These are phyloP conservation scores for Heterodera schachtii DNA, from an alignment of 1,140 invertebrate species.

Conservation along the genomic window DNA sequence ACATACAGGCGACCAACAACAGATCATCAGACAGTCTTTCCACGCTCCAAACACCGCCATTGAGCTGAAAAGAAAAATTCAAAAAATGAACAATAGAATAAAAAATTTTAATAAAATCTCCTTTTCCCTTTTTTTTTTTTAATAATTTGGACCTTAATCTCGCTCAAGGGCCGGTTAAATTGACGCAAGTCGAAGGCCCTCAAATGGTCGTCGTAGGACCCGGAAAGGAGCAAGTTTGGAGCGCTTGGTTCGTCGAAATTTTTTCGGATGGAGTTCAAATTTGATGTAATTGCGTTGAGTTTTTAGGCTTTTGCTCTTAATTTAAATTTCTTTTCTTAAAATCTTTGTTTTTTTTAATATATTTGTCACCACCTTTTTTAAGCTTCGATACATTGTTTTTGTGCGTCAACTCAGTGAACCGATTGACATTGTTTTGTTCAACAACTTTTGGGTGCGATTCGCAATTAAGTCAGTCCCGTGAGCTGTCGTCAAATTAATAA, in stretches of 20 bases:
- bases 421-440: conserved; percentile 77
- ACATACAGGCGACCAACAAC: conserved; percentile 7
- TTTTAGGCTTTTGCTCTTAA: too few species aligned
- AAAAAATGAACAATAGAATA: not conserved
- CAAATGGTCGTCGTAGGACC: not conserved
- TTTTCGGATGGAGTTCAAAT: conserved; percentile 72
- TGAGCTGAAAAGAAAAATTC: not conserved
- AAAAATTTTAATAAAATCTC: not conserved
- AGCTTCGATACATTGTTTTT: conserved; percentile 80
- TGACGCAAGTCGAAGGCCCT: not conserved
- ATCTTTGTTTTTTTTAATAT: not conserved
- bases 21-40: not conserved
- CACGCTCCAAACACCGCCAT: not conserved
- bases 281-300: conserved; percentile 72
- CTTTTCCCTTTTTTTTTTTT: not conserved
- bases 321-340: too few species aligned
- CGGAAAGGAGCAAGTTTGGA: not conserved
- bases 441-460: conserved; percentile 84
- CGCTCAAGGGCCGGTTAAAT: not conserved
- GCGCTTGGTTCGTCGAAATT: not conserved
- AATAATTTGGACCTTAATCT: not conserved
- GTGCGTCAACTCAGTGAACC: conserved; percentile 76
- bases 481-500: not conserved
- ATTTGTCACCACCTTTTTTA: too few species aligned
- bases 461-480: conserved; percentile 74